Conservation (phyloP, 2,888 invertebrate genomes). For the Teinopalpus imperialis region DNA sequence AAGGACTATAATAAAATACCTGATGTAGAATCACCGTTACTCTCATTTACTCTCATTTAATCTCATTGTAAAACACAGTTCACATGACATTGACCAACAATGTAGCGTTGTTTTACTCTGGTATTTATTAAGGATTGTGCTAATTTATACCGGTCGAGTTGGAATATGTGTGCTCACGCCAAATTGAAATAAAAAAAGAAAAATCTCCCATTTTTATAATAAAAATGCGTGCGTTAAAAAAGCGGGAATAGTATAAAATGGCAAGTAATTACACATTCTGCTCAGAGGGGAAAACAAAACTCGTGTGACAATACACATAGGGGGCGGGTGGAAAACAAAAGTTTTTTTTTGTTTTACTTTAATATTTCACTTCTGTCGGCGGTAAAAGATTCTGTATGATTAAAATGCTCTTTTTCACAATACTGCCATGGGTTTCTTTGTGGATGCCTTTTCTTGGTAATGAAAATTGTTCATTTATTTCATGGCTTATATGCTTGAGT, state of each 20-base stretch:
- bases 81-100: too few species aligned
- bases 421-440: constrained; percentile 32
- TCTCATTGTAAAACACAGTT: too few species aligned
- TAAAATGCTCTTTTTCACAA: constrained; percentile 53
- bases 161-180: too few species aligned
- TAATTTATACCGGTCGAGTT: too few species aligned
- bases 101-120: too few species aligned
- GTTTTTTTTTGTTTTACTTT: constrained; percentile 64
- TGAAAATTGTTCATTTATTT: constrained; percentile 24
- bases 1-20: too few species aligned
- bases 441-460: constrained; percentile 32
- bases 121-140: too few species aligned
- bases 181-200: not conserved
- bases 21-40: too few species aligned
- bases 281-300: constrained; percentile 39
- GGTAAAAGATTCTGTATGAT: constrained; percentile 55
- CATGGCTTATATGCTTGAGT: not conserved
- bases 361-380: constrained; percentile 68
- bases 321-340: constrained; percentile 50
- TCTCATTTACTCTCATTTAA: too few species aligned
- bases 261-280: constrained; percentile 61
- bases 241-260: constrained; percentile 47
- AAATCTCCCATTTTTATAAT: constrained; percentile 11
- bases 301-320: constrained; percentile 41
- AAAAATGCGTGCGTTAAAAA: constrained; percentile 18